Conservation (phyloP, 92 coral and sea anemone genomes). For the Epizoanthus stellaris region DNA sequence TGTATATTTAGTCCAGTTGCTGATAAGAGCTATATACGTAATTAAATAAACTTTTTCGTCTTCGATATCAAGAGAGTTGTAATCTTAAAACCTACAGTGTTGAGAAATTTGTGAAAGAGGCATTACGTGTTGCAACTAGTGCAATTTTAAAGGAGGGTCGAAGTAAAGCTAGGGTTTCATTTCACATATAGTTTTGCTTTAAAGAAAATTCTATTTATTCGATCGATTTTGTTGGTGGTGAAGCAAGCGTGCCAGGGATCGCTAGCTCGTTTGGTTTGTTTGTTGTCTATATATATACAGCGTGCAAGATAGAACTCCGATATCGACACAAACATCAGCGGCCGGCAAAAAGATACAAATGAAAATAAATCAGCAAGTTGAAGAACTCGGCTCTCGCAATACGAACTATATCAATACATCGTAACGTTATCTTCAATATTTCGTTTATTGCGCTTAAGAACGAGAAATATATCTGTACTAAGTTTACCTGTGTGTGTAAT, state of each 20-base stretch:
- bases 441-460: constrained; percentile 5
- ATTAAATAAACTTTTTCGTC: constrained; percentile 33
- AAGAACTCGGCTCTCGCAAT: neutral
- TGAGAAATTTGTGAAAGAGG: neutral
- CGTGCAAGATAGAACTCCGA: constrained; percentile 39
- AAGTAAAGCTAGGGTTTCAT: no score
- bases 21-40: constrained; percentile 30
- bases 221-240: neutral
- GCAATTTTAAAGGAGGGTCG: neutral
- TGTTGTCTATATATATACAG: neutral
- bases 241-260: constrained; percentile 1
- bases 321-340: constrained; percentile 28
- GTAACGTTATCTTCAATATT: neutral
- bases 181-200: neutral
- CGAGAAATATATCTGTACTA: neutral
- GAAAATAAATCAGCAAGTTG: neutral
- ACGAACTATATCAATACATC: neutral
- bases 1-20: constrained; percentile 20
- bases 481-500: neutral
- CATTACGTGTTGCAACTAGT: neutral
- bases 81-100: neutral
- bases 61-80: constrained; percentile 6
- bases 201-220: neutral
- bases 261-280: constrained; percentile 20
- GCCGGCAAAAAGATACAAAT: constrained; percentile 19